A percentile compares a stretch with the other conserved stretches of the same genome.
Evolutionary conservation across 2,113 vertebrate genomes (phyloP).

Genomic region (Calidris pugnax): DNA sequence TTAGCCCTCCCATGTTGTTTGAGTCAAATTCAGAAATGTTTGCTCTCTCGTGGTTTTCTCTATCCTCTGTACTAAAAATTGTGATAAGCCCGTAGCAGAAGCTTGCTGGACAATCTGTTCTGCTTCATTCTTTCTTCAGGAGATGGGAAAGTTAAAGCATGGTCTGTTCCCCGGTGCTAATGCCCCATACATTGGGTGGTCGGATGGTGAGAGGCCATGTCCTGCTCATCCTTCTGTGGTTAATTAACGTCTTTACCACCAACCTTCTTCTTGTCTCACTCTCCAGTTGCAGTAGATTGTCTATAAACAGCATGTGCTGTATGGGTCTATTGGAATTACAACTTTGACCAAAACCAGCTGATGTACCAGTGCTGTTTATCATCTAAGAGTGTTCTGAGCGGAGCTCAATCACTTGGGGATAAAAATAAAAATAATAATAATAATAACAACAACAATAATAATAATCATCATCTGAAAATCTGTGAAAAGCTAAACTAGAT

Average conservation of each 20-base stretch:
- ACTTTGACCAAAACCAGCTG: neutral
- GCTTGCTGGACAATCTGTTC: constrained; percentile 10
- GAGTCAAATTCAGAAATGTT: neutral
- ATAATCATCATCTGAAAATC: neutral
- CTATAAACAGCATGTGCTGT: neutral
- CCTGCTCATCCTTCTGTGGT: neutral
- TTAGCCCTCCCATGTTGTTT: neutral
- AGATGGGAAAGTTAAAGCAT: neutral
- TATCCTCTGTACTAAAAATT: neutral
- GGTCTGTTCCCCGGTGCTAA: neutral
- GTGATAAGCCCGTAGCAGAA: neutral
- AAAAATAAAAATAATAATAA: neutral
- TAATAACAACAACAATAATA: neutral
- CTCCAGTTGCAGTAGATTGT: neutral
- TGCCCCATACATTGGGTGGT: neutral
- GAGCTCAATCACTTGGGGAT: neutral
- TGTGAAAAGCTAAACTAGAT: neutral
- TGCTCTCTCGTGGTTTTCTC: neutral
- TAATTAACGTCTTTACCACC: neutral
- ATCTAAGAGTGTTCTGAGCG: neutral
- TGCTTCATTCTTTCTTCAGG: neutral
- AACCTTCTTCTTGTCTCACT: neutral
- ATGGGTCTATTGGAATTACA: neutral
- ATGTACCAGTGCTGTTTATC: neutral
- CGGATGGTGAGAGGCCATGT: accelerated